Percentiles rank a stretch among this genome's conserved stretches.
Evolutionary conservation across 2,888 invertebrate species (phyloP).

Genomic region (Scaptomyza parva): DNA sequence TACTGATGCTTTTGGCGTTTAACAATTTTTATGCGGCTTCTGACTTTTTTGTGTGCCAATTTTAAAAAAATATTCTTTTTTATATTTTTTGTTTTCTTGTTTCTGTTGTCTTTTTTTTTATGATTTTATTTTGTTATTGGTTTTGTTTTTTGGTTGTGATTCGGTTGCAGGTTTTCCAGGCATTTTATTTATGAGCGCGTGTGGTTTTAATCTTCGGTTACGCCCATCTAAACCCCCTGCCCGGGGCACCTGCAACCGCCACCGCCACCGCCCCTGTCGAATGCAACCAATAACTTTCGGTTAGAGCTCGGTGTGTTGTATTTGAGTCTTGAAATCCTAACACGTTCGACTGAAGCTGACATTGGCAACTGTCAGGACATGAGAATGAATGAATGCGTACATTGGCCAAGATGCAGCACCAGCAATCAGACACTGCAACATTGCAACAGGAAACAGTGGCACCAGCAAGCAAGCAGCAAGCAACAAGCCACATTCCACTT

Average conservation of each 20-base stretch:
- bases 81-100: slow-evolving; percentile 8
- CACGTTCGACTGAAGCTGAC: slow-evolving; percentile 60
- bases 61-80: slow-evolving; percentile 45
- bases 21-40: slow-evolving; percentile 75
- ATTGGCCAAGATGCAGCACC: slow-evolving; percentile 44
- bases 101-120: slow-evolving; percentile 15
- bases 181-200: slow-evolving; percentile 59
- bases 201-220: slow-evolving; percentile 57
- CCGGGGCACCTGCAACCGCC: background rate
- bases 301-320: slow-evolving; percentile 17
- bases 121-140: slow-evolving; percentile 11
- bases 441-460: slow-evolving; percentile 33
- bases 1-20: slow-evolving; percentile 75
- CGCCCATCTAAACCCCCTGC: slow-evolving; percentile 2
- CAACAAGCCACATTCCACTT: slow-evolving; percentile 8
- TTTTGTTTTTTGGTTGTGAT: slow-evolving; percentile 26
- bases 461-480: slow-evolving; percentile 15
- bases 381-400: slow-evolving; percentile 63
- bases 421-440: slow-evolving; percentile 43
- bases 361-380: slow-evolving; percentile 56
- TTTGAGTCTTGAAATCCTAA: slow-evolving; percentile 51
- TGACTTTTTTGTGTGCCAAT: slow-evolving; percentile 51
- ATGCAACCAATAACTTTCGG: slow-evolving; percentile 47
- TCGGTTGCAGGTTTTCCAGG: slow-evolving; percentile 45
- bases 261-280: background rate